Percentiles rank a stretch among this genome's conserved stretches.
phyloP scores from a whole-genome alignment of 2,113 vertebrate genomes.

The Plecturocebus donacophilus region DNA sequence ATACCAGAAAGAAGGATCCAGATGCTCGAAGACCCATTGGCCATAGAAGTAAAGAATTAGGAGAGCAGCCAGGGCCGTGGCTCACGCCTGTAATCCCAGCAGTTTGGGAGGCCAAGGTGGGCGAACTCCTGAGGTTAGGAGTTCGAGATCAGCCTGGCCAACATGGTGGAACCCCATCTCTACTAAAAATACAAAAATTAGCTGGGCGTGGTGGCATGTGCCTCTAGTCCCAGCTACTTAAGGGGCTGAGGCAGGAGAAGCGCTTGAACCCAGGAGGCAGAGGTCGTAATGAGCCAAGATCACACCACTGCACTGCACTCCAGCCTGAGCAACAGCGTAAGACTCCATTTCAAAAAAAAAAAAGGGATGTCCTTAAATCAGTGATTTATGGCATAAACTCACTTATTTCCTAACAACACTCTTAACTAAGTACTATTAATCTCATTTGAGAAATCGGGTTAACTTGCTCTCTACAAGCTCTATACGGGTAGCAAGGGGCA shows the following conservation, averaged over 20 bases:
- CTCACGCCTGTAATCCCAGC: neutral
- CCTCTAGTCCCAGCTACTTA: neutral
- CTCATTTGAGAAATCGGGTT: neutral
- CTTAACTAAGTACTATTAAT: neutral
- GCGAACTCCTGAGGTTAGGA: neutral
- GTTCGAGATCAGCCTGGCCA: neutral
- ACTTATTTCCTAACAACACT: neutral
- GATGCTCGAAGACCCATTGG: neutral
- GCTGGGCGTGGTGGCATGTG: too few species aligned
- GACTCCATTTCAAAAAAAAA: neutral
- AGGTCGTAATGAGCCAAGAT: neutral
- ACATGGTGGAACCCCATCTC: neutral
- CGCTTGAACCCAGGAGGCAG: neutral
- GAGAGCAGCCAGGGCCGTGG: neutral
- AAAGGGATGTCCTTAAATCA: neutral
- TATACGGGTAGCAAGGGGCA: neutral
- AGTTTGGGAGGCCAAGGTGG: neutral
- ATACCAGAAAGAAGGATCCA: neutral
- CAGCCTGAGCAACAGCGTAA: neutral
- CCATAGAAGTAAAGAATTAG: neutral
- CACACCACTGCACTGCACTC: neutral
- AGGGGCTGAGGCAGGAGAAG: neutral
- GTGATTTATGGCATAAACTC: neutral
- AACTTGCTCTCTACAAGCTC: neutral
- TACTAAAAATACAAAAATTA: neutral